Base-by-base conservation (phyloP, 1,140 invertebrate species). In the Calephelis virginiensis region DNA sequence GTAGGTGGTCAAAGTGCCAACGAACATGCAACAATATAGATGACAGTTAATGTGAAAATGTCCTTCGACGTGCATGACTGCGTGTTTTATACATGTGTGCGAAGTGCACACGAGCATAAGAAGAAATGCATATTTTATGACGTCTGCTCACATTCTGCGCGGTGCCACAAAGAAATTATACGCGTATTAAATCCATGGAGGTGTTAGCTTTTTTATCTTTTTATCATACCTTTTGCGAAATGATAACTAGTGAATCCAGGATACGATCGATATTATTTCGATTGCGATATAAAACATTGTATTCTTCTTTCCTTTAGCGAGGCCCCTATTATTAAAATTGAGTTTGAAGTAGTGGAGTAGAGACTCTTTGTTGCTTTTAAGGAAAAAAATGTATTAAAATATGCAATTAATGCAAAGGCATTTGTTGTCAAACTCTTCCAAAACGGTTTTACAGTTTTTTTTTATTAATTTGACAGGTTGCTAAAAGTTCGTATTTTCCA, bases 121-220 rank as follows among this genome's bases (percentile, higher is more conserved):
- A 86, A 89, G 86, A 90, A 88, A 88, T 87, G 86, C 88, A 87
- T 88, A 88, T 86, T 90, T 90, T 89, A 88, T 87, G 86, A 90
- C 82, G 86, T 88, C 86, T 88, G 83, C 73, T 80, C 83, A 86
- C 83, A 83, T 88, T 88, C 86, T 82, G 80, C 80, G 85, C 86
- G 88, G 86, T 90, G 85, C 88, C 86, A 88, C 86, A 90, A 90
- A 89, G 86, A 89, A 90, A 90, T 90, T 90, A 89, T 89, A 89
- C 86, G 86, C 83, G 77, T 83, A 87, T 90, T 89, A 90, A 90
- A 89, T 86, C 84, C 77, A 76, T 86, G 79, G 84, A 88, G 85
- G 86, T 87, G 85, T 80, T 74, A 81, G 74, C 71, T 81, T 82
- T 82, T 81, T 86, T 76, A 76, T 82, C 70, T 76, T 76, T 80